Base-by-base conservation (phyloP, 2,888 invertebrate genomes). In the Rotaria sp. region DNA sequence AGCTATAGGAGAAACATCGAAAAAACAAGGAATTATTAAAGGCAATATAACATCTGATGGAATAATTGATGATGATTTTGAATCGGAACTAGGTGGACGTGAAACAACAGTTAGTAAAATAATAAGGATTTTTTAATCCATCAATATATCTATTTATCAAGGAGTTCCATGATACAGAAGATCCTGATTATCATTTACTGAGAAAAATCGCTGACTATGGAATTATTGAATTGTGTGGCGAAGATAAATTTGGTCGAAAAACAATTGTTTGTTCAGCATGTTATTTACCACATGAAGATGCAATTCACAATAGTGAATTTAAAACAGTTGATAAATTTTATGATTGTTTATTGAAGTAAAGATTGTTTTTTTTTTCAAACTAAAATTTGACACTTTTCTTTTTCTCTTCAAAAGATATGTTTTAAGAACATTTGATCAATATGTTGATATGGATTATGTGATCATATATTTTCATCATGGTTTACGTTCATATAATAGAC, bases 401-500 rank as follows among this genome's bases (percentile, higher is more conserved):
- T 38, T 38, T 24, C 2, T 30, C 13, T 59, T 52, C 87, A 91
- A 59, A 90, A 96, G 97, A 91, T 97, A 96, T 92, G 93, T 98
- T 89, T 95, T 95, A 92, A 94, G 94, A 91, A 97, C 97, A 85
- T 93, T 99, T 91, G 97, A 98, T 92, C 95, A 95, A 91, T 97
- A 96, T 91, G 99, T 99, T 87, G 96, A 99, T 91, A 96, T 96
- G 92, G 99, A 99, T 91, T 99, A 99, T 92, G 96, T 96, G 89
- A 93, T 99, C 87, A 95, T 99, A 7, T 99, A 99, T 92, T 97
- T 99, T 90, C 99, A 99, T 92, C 95, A 95, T 92, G 99, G 99
- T 26, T 93, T 99, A 84, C 95, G 94, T 84, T 96, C 96, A 90
- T 94, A 95, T 91, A 99, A 97, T 92, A 98, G 97, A 91, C 99